Conservation (phyloP, 2,113 vertebrate genomes). For the Protomyctophum bolini region DNA sequence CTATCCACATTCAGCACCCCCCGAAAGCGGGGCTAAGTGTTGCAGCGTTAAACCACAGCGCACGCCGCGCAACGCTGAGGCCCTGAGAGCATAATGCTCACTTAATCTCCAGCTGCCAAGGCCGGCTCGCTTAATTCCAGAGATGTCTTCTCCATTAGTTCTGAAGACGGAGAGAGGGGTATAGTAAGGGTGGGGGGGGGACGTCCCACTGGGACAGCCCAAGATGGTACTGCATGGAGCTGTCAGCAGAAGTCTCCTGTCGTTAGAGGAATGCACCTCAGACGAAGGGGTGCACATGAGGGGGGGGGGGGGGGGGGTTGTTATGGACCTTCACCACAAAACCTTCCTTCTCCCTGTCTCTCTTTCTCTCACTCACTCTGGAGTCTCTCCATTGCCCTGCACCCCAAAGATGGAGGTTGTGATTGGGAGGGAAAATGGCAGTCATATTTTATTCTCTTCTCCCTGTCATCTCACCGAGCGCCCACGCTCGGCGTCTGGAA, state of each 20-base stretch:
- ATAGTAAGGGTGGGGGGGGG: background rate
- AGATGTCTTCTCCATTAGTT: conserved; percentile 55
- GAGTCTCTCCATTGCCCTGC: background rate
- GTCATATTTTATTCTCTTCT: conserved; percentile 24
- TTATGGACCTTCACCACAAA: conserved; percentile 10
- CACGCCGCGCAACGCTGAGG: conserved; percentile 19
- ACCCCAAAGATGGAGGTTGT: conserved; percentile 33
- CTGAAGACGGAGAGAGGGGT: background rate
- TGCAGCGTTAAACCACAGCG: conserved; percentile 59
- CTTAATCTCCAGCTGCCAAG: conserved; percentile 60
- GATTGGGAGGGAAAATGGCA: conserved; percentile 44
- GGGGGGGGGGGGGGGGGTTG: conserved; percentile 44
- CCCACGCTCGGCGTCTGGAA: conserved; percentile 48
- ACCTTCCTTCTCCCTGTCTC: background rate
- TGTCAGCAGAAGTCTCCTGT: conserved; percentile 44
- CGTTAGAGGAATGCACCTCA: conserved; percentile 17
- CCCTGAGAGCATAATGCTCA: conserved; percentile 44
- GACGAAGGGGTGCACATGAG: background rate
- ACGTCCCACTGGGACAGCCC: conserved; percentile 5
- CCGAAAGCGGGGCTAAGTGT: conserved; percentile 55
- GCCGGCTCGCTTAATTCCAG: conserved; percentile 45
- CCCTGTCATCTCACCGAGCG: conserved; percentile 38
- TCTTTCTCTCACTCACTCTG: background rate
- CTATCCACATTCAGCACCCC: conserved; percentile 69
- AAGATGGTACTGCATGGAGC: conserved; percentile 51